Evolutionary conservation across 2,888 invertebrate species (phyloP).

Genomic region (Ypsolopha scabrella): DNA sequence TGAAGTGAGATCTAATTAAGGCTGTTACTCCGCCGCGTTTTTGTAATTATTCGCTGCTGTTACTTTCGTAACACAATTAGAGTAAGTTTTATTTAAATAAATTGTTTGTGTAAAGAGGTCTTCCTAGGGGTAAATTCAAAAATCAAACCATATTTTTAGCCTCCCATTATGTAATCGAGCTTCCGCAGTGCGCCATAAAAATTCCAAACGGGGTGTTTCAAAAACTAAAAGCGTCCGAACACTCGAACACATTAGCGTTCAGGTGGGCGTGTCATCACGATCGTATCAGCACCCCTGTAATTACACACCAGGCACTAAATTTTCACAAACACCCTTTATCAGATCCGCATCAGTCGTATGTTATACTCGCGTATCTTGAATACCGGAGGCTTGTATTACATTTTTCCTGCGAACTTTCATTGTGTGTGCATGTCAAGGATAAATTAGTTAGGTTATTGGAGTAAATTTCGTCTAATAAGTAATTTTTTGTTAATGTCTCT

Average conservation of each 20-base stretch:
- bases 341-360: constrained; percentile 48
- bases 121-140: no score
- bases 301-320: constrained; percentile 57
- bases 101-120: no score
- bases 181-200: constrained; percentile 3
- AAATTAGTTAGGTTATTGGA: background rate
- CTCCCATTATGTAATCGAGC: background rate
- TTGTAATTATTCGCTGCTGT: constrained; percentile 3
- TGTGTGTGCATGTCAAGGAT: background rate
- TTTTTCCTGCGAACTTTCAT: background rate
- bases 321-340: constrained; percentile 56
- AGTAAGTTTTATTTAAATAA: no score
- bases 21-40: background rate
- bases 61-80: background rate
- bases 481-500: background rate
- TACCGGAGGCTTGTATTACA: constrained; percentile 30
- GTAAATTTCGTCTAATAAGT: background rate
- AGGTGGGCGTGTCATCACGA: constrained; percentile 42
- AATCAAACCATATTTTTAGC: no score
- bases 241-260: constrained; percentile 25
- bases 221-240: constrained; percentile 17
- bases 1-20: background rate
- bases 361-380: constrained; percentile 55
- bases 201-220: constrained; percentile 20
- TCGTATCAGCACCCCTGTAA: constrained; percentile 44